A percentile compares a stretch with the other conserved stretches of the same genome.
Evolutionary conservation across 2,888 invertebrate genomes (phyloP).

Genomic region (Meloe dianella): DNA sequence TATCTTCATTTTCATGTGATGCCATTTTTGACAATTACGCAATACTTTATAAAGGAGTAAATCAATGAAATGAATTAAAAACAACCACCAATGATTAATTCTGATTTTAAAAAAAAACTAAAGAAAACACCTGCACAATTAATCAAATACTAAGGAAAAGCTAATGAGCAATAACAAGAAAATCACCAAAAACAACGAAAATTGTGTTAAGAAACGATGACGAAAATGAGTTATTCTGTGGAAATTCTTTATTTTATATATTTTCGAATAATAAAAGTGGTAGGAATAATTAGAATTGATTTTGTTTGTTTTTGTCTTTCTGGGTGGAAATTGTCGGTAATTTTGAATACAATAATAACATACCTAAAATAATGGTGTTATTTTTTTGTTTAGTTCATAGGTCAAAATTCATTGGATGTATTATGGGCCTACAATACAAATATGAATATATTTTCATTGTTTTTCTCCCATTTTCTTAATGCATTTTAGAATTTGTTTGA

Average conservation of each 20-base stretch:
- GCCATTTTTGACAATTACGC: not conserved
- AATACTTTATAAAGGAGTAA: too few species aligned
- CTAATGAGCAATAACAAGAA: too few species aligned
- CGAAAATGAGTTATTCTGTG: too few species aligned
- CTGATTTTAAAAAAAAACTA: not conserved
- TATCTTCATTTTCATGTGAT: not conserved
- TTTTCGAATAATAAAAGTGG: not conserved
- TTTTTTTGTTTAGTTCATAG: not conserved
- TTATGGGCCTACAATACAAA: too few species aligned
- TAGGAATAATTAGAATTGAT: not conserved
- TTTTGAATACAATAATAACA: constrained; percentile 3
- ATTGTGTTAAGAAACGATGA: too few species aligned
- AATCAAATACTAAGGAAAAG: too few species aligned
- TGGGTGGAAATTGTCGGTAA: not conserved
- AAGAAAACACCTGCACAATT: not conserved
- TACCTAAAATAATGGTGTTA: not conserved
- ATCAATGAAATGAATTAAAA: not conserved
- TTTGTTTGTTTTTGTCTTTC: not conserved
- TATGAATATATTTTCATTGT: too few species aligned
- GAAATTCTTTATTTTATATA: too few species aligned
- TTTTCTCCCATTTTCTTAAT: too few species aligned
- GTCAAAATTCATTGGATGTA: too few species aligned
- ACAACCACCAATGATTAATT: not conserved
- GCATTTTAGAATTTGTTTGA: too few species aligned
- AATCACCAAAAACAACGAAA: too few species aligned